Conservation (phyloP, 2,888 invertebrate species). For the Ceriagrion tenellum region DNA sequence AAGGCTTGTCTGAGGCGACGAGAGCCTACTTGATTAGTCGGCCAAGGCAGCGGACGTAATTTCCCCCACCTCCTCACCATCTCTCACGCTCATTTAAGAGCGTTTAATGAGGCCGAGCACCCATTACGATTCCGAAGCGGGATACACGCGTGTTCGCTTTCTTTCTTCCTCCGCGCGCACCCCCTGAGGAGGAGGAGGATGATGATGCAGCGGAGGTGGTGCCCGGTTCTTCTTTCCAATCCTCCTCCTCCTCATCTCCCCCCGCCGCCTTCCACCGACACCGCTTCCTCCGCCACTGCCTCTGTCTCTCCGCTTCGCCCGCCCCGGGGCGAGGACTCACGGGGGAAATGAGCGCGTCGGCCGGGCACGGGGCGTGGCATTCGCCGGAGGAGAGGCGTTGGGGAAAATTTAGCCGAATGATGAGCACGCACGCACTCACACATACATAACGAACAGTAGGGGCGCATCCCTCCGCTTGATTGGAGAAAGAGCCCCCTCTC, state of each 20-base stretch:
- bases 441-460: background rate
- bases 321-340: background rate
- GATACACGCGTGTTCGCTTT: background rate
- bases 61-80: too few species aligned
- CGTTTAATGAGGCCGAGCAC: slow-evolving; percentile 53
- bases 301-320: background rate
- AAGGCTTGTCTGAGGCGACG: background rate
- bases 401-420: background rate
- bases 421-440: background rate
- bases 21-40: slow-evolving; percentile 57
- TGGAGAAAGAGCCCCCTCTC: background rate
- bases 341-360: background rate
- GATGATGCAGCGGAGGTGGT: background rate
- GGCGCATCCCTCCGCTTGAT: background rate
- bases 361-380: background rate
- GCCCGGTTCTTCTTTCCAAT: background rate
- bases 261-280: background rate
- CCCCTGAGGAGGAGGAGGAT: background rate
- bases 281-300: background rate
- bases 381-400: background rate
- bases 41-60: background rate
- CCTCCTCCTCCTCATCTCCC: background rate
- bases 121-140: slow-evolving; percentile 53
- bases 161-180: background rate
- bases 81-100: slow-evolving; percentile 31